Base-by-base conservation (phyloP, 2,113 vertebrate genomes). In the Sebastes fasciatus region DNA sequence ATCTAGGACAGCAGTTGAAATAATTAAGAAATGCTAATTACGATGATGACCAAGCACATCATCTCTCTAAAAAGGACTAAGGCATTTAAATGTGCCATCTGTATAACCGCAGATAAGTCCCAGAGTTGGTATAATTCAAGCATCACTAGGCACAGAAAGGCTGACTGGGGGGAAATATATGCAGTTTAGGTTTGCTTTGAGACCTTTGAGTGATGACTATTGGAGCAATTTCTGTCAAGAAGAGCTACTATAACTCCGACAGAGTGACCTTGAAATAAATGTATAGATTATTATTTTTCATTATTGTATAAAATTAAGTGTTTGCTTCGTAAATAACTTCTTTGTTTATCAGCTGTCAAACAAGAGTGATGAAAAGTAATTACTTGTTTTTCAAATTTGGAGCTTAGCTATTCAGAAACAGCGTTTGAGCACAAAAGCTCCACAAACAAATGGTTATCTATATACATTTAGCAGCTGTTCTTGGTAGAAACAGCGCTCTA, bases 1-100 rank as follows among this genome's bases (percentile, higher is more conserved):
- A 62, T 48, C 4, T 11, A 46, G 74, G 54, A 64, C 68, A 54
- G 62, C 60, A 46, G 42, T 62, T 57, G 23, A 54, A 82, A 79
- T 81, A 78, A 90, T 85, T 82, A 81, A 60, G 55, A 69, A 80
- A 86, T 87, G 77, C 73, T 83, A 84, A 90, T 91, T 73, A 84
- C 26, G 26, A 26, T 62, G 62, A 77, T 71, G 82, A 80, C 72
- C 43, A 26, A 71, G 61, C 73, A 54, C 63, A 45, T 61, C 64
- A 65, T 60, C 60, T 71, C 67, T 69, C 62, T 49, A 57, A 66
- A 26, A 76, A 58, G 11, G 57, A 65, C 55, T 23, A 43, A 63
- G 9, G 19, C 13, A 17, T 63, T 83, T 70, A 14, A 68, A 72
- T 64, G 23, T 74, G 19, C 78, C 62, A 68, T 83, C 80, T 79